Percentiles rank a stretch among this genome's conserved stretches.
phyloP scores from a whole-genome alignment of 2,797 vertebrate genomes.

The Sebastes aleutianus region DNA sequence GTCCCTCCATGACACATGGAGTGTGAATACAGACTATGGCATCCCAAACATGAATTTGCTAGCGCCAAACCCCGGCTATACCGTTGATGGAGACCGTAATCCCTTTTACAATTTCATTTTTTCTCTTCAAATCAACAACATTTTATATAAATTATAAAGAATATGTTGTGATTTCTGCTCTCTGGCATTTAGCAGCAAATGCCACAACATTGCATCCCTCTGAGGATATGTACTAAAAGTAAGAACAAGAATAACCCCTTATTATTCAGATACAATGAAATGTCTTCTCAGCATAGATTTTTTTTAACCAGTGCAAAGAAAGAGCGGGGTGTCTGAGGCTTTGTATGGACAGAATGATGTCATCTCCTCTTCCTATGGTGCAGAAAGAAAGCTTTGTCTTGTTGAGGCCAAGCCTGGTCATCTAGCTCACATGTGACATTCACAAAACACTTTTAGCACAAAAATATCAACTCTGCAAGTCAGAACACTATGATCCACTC shows the following conservation, averaged over 20 bases:
- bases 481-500: constrained; percentile 11
- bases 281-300: constrained; percentile 35
- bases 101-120: not conserved
- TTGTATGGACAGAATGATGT: constrained; percentile 79
- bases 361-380: constrained; percentile 81
- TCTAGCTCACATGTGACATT: constrained; percentile 73
- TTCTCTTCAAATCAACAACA: not conserved
- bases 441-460: constrained; percentile 55
- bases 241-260: constrained; percentile 34
- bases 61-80: not conserved
- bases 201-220: constrained; percentile 13
- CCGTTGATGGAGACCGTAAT: not conserved
- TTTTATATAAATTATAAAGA: not conserved
- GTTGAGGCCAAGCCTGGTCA: constrained; percentile 60
- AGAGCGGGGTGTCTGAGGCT: constrained; percentile 69
- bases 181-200: constrained; percentile 13
- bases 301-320: constrained; percentile 45
- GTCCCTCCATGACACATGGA: not conserved
- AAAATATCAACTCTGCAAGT: constrained; percentile 46
- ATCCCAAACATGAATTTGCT: not conserved
- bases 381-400: constrained; percentile 82
- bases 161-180: not conserved
- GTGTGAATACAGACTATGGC: not conserved
- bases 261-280: constrained; percentile 59
- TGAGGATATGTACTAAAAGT: constrained; percentile 22